These are phyloP conservation scores for Podarcis siculus DNA, from an alignment of 2,797 vertebrate species.

Conservation along the genomic window DNA sequence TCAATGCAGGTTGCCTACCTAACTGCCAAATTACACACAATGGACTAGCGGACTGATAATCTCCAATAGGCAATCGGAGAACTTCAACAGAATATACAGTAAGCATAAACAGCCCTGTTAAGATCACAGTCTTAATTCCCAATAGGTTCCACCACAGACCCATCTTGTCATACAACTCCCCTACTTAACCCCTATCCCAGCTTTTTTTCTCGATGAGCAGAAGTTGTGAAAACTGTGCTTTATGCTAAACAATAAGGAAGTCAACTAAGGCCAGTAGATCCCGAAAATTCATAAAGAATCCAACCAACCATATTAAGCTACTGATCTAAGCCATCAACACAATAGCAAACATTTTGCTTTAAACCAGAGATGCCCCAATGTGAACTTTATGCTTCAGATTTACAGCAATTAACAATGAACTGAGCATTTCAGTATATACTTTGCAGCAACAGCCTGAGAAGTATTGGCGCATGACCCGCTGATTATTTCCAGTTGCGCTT, in stretches of 20 bases:
- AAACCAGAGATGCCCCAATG: not conserved
- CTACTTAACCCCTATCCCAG: not conserved
- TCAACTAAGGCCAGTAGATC: not conserved
- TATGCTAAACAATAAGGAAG: not conserved
- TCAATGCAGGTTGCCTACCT: constrained; percentile 56
- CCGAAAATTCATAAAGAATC: not conserved
- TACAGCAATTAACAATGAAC: not conserved
- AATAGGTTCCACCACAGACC: too few species aligned
- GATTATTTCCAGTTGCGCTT: not conserved
- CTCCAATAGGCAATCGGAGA: not conserved
- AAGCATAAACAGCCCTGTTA: not conserved
- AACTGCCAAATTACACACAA: constrained; percentile 62
- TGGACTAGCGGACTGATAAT: constrained; percentile 60
- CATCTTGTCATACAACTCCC: not conserved
- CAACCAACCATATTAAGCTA: not conserved
- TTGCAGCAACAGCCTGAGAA: constrained; percentile 6
- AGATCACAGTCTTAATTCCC: not conserved
- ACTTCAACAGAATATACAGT: not conserved
- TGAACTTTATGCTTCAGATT: constrained; percentile 7
- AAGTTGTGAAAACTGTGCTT: not conserved
- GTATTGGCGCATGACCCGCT: not conserved
- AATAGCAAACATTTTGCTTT: not conserved
- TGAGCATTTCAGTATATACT: not conserved
- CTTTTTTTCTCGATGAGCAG: not conserved
- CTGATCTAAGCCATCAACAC: not conserved